phyloP scores from a whole-genome alignment of 2,888 invertebrate genomes.

The Adelognathus sp. region DNA sequence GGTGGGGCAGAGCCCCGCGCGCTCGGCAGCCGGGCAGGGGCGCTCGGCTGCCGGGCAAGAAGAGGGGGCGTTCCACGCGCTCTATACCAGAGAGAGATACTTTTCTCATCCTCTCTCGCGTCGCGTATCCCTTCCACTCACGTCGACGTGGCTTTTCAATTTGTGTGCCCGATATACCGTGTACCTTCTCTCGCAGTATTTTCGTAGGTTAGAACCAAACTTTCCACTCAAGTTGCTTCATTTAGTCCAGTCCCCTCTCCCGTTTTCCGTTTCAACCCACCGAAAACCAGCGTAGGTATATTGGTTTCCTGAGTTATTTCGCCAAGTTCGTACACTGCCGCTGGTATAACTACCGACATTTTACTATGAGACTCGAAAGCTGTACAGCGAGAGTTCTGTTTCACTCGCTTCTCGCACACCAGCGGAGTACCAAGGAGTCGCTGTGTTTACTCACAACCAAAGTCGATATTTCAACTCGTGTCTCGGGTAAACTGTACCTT shows the following conservation, averaged over 20 bases:
- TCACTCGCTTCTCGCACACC: neutral
- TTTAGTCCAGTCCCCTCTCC: conserved; percentile 67
- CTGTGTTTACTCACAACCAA: conserved; percentile 71
- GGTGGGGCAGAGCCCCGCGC: too few relatives aligned
- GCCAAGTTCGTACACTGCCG: conserved; percentile 66
- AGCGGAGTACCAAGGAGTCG: conserved; percentile 63
- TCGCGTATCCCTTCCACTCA: conserved; percentile 44
- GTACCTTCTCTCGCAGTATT: conserved; percentile 67
- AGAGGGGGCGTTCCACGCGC: conserved; percentile 13
- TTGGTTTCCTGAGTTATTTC: conserved; percentile 73
- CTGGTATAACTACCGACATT: conserved; percentile 43
- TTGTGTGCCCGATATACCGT: too few relatives aligned
- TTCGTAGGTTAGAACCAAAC: conserved; percentile 72
- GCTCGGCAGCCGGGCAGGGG: conserved; percentile 10
- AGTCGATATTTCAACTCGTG: conserved; percentile 65
- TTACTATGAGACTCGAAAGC: conserved; percentile 57
- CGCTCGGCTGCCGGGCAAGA: conserved; percentile 12
- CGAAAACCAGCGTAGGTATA: conserved; percentile 67
- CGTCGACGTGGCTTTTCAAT: conserved; percentile 70
- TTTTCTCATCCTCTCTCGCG: conserved; percentile 11
- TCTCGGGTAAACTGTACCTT: conserved; percentile 7
- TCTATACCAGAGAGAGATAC: neutral
- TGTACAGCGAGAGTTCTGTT: conserved; percentile 7
- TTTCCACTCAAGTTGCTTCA: conserved; percentile 77
- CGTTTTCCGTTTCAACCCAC: neutral